Conservation (phyloP, 2,797 vertebrate species). For the Oophaga sylvatica region DNA sequence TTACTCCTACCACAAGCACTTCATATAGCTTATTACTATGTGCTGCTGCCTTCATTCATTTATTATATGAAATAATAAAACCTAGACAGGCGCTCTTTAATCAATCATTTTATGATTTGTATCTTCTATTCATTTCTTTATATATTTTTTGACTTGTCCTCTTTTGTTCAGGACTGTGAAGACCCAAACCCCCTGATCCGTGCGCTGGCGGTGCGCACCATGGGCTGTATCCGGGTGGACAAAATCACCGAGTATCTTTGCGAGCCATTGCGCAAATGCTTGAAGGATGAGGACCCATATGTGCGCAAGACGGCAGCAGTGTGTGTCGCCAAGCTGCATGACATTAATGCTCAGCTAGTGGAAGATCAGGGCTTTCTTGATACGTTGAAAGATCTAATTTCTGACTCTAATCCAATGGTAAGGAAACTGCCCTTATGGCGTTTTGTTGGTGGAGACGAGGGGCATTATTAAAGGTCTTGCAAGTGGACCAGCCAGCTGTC, state of each 20-base stretch:
- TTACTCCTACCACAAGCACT: background rate
- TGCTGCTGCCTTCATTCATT: background rate
- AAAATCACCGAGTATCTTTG: constrained; percentile 82
- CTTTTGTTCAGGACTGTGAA: constrained; percentile 75
- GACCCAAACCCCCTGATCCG: constrained; percentile 81
- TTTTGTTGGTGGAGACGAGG: background rate
- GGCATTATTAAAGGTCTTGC: background rate
- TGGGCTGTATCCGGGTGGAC: constrained; percentile 82
- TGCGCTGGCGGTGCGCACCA: constrained; percentile 78
- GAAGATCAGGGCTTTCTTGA: constrained; percentile 85
- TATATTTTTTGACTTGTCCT: background rate
- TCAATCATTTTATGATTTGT: background rate
- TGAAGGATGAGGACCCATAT: constrained; percentile 81
- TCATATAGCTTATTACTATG: background rate
- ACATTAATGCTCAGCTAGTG: constrained; percentile 89
- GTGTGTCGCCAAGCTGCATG: constrained; percentile 81
- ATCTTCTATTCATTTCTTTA: background rate
- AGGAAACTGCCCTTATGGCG: background rate
- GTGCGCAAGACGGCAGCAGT: constrained; percentile 80
- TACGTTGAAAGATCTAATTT: constrained; percentile 91
- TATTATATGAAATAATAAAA: no score
- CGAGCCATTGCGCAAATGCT: constrained; percentile 79
- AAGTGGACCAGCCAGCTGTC: background rate
- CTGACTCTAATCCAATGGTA: constrained; percentile 97
- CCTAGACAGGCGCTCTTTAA: background rate